Conservation (phyloP, 2,113 vertebrate species). For the Antechinus flavipes region DNA sequence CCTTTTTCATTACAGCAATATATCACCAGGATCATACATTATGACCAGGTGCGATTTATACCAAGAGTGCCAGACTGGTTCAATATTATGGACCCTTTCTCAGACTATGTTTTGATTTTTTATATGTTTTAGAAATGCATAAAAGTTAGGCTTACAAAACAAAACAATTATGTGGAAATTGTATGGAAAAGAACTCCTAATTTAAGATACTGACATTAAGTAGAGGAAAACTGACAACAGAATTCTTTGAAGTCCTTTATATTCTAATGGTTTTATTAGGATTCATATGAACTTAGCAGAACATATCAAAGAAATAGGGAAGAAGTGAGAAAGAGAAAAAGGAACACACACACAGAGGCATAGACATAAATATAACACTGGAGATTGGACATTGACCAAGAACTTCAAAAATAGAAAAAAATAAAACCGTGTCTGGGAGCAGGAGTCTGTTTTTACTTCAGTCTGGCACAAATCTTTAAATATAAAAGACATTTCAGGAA, state of each 20-base stretch:
- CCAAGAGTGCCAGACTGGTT: too few species aligned
- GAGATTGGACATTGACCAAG: slow-evolving; percentile 51
- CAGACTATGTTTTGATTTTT: not conserved
- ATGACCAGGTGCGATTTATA: too few species aligned
- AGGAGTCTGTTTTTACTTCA: slow-evolving; percentile 53
- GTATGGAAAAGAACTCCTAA: not conserved
- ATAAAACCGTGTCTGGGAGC: slow-evolving; percentile 51
- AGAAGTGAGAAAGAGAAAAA: not conserved
- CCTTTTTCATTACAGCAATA: too few species aligned
- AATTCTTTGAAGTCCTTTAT: slow-evolving; percentile 18
- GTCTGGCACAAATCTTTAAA: slow-evolving; percentile 63
- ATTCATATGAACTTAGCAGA: not conserved
- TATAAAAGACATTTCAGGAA: slow-evolving; percentile 69
- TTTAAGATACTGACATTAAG: not conserved
- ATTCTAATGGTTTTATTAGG: not conserved
- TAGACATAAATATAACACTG: slow-evolving; percentile 63
- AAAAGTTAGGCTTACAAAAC: not conserved
- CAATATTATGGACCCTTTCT: not conserved
- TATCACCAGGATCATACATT: too few species aligned
- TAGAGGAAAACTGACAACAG: not conserved
- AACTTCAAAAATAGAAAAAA: slow-evolving; percentile 59
- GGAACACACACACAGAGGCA: not conserved
- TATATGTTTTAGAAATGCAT: too few species aligned
- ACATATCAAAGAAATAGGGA: not conserved
- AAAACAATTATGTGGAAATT: not conserved